A percentile compares a stretch with the other conserved stretches of the same genome.
Conservation (phyloP, 2,113 vertebrate genomes). For the Mellivora capensis region DNA sequence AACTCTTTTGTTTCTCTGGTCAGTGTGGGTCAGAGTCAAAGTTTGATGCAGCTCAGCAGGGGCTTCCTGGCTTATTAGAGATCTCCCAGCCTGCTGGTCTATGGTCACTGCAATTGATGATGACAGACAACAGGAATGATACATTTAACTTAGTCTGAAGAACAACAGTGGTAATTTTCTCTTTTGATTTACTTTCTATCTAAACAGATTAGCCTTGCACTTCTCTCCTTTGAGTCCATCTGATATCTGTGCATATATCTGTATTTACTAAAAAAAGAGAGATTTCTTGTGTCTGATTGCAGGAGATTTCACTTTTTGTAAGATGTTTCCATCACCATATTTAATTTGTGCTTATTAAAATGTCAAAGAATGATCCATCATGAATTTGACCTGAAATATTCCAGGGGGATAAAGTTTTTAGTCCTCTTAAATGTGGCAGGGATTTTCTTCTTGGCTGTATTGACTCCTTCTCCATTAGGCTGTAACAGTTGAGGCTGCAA, state of each 20-base stretch:
- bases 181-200: conserved; percentile 37
- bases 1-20: not conserved
- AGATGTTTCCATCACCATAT: not conserved
- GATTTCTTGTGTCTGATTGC: not conserved
- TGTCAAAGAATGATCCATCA: conserved; percentile 41
- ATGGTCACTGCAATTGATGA: conserved; percentile 8
- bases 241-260: conserved; percentile 16
- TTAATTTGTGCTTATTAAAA: conserved; percentile 50
- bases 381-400: conserved; percentile 54
- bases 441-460: conserved; percentile 54
- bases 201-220: conserved; percentile 29
- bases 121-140: conserved; percentile 49
- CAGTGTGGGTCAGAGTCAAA: not conserved
- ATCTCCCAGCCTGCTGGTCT: conserved; percentile 12
- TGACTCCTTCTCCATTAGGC: conserved; percentile 60
- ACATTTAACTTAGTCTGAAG: conserved; percentile 58
- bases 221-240: conserved; percentile 45
- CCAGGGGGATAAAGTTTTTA: conserved; percentile 14
- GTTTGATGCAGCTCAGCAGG: not conserved
- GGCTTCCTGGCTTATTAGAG: not conserved
- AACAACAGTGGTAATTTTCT: conserved; percentile 48
- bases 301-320: not conserved
- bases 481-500: conserved; percentile 11
- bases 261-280: not conserved
- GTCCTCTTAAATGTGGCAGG: not conserved